Conservation (phyloP, 2,888 invertebrate species). For the Mechanitis messenoides region DNA sequence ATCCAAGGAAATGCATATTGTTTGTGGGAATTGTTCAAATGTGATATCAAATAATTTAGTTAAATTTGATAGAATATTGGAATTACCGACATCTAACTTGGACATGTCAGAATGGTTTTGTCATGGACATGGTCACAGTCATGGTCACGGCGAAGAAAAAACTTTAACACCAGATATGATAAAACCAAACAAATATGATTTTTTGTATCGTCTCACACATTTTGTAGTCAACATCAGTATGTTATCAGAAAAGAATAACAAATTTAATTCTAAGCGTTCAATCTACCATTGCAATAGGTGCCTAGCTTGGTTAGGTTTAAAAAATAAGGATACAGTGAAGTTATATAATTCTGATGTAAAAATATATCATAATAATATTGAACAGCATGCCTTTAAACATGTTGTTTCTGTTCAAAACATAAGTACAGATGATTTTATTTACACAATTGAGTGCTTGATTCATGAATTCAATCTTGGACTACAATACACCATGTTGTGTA, state of each 20-base stretch:
- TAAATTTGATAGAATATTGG: constrained; percentile 76
- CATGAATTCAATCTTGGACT: constrained; percentile 66
- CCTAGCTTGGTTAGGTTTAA: constrained; percentile 75
- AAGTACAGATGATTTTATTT: constrained; percentile 70
- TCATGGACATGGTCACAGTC: constrained; percentile 72
- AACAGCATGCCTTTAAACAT: constrained; percentile 47
- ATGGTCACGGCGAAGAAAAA: constrained; percentile 33
- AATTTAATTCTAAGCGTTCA: constrained; percentile 62
- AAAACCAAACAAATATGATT: constrained; percentile 71
- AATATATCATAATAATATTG: constrained; percentile 47
- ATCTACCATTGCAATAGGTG: constrained; percentile 76
- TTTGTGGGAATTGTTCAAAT: constrained; percentile 64
- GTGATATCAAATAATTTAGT: constrained; percentile 62
- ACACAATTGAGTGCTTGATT: constrained; percentile 69
- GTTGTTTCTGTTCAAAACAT: constrained; percentile 41
- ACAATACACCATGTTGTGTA: constrained; percentile 72
- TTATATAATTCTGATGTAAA: constrained; percentile 77
- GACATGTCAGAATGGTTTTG: constrained; percentile 82
- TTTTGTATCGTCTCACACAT: constrained; percentile 76
- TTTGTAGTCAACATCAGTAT: constrained; percentile 65
- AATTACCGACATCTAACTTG: constrained; percentile 77
- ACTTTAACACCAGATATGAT: constrained; percentile 37
- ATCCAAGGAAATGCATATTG: constrained; percentile 48
- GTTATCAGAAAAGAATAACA: constrained; percentile 60
- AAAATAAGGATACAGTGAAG: constrained; percentile 61